These are phyloP conservation scores for Fratercula arctica DNA, from an alignment of 2,797 vertebrate species.

Conservation along the genomic window DNA sequence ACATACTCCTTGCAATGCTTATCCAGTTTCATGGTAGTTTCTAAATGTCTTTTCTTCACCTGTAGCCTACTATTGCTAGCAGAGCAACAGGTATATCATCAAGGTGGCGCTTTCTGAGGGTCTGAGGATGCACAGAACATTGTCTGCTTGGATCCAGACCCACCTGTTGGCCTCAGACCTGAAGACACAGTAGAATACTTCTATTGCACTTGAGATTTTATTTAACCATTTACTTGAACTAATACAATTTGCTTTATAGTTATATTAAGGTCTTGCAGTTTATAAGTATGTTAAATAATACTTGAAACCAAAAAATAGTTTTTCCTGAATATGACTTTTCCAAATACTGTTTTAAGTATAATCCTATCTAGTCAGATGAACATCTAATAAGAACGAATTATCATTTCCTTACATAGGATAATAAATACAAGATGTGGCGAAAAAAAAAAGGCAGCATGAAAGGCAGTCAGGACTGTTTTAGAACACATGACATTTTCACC, in stretches of 20 bases:
- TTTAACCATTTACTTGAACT: neutral
- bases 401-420: neutral
- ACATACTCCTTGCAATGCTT: neutral
- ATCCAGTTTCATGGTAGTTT: neutral
- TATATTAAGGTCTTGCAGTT: neutral
- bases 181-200: neutral
- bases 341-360: neutral
- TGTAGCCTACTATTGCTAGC: neutral
- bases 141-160: neutral
- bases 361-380: neutral
- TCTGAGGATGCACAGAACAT: neutral
- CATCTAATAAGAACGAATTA: neutral
- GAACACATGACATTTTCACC: neutral
- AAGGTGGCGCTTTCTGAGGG: neutral
- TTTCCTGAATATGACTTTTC: neutral
- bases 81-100: neutral
- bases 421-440: neutral
- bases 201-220: neutral
- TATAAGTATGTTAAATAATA: neutral
- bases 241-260: neutral
- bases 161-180: neutral
- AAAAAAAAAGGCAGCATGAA: neutral
- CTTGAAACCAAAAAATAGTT: neutral
- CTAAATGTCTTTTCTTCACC: neutral
- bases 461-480: neutral